A percentile compares a stretch with the other conserved stretches of the same genome.
Evolutionary conservation across 2,888 invertebrate species (phyloP).

Genomic region (Folsomia candida): DNA sequence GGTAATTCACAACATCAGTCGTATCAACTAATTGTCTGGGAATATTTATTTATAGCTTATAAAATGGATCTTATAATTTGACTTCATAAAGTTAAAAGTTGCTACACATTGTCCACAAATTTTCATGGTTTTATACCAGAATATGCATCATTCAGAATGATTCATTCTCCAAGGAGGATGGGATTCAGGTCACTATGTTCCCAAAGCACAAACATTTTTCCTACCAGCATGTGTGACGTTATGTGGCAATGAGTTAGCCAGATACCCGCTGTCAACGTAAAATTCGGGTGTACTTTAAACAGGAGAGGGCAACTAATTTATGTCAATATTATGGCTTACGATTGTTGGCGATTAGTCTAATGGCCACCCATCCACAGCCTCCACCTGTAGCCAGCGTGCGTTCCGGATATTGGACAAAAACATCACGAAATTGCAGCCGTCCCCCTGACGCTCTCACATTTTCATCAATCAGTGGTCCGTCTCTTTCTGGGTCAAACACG

Average conservation of each 20-base stretch:
- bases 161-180: not conserved
- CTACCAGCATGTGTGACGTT: constrained; percentile 36
- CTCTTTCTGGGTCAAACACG: constrained; percentile 28
- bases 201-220: constrained; percentile 37
- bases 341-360: constrained; percentile 34
- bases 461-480: constrained; percentile 23
- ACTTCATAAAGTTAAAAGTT: too few relatives aligned
- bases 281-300: too few relatives aligned
- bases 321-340: too few relatives aligned
- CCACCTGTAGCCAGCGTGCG: constrained; percentile 16
- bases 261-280: too few relatives aligned
- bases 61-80: too few relatives aligned
- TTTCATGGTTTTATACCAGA: too few relatives aligned
- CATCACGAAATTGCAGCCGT: constrained; percentile 27
- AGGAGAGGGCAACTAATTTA: too few relatives aligned
- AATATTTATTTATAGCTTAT: too few relatives aligned
- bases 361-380: constrained; percentile 37
- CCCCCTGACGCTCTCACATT: constrained; percentile 22
- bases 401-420: constrained; percentile 24
- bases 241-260: constrained; percentile 37
- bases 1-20: too few relatives aligned
- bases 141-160: not conserved
- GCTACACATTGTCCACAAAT: too few relatives aligned
- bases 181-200: constrained; percentile 34
- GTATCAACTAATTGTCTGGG: too few relatives aligned